Evolutionary conservation across 2,113 vertebrate genomes (phyloP).

Genomic region (Callospermophilus lateralis): DNA sequence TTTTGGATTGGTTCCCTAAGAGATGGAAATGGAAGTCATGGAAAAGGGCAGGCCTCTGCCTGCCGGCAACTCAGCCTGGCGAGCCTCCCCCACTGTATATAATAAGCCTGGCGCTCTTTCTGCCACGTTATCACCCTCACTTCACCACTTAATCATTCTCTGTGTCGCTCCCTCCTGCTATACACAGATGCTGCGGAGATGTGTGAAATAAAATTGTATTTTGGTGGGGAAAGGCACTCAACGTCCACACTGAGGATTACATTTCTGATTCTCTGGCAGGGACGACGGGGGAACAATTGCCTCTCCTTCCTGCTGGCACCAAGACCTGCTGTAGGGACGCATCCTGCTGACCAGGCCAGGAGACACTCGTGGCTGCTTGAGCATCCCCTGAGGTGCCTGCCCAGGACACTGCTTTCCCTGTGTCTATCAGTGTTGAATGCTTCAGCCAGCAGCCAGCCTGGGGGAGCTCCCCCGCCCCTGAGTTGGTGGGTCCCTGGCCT

Average conservation of each 20-base stretch:
- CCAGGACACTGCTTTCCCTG: too few relatives aligned
- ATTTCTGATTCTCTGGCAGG: neutral
- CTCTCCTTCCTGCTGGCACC: neutral
- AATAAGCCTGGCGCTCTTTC: neutral
- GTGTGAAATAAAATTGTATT: neutral
- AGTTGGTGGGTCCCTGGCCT: neutral
- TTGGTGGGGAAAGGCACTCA: neutral
- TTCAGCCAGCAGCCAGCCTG: neutral
- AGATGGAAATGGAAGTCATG: neutral
- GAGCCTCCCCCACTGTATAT: neutral
- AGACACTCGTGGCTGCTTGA: fast-evolving
- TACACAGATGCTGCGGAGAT: neutral
- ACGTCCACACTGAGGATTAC: neutral
- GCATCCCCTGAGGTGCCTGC: neutral
- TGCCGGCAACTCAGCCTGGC: neutral
- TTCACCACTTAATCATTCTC: conserved; percentile 48
- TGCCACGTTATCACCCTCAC: neutral
- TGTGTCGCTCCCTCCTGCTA: conserved; percentile 42
- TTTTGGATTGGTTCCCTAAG: neutral
- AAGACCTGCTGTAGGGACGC: neutral
- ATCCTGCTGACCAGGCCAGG: neutral
- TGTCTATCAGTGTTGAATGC: neutral
- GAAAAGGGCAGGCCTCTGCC: neutral
- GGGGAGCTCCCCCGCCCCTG: neutral
- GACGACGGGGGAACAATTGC: neutral